A percentile compares a stretch with the other conserved stretches of the same genome.
phyloP scores from a whole-genome alignment of 2,113 vertebrate species.

The Xenotilapia longispinis region DNA sequence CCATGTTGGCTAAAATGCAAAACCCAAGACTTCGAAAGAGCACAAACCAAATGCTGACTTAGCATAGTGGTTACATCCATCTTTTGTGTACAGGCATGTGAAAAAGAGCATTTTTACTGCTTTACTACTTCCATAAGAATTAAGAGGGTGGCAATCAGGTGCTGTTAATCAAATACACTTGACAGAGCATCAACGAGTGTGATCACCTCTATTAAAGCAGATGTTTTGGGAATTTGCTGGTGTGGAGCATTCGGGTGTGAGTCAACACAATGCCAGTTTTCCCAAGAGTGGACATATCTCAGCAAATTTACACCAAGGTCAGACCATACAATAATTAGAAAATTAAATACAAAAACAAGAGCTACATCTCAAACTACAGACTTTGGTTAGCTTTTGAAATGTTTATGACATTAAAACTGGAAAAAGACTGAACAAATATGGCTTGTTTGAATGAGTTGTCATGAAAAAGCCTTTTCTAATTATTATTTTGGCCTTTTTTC shows the following conservation, averaged over 20 bases:
- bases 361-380: not conserved
- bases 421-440: not conserved
- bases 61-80: not conserved
- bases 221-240: not conserved
- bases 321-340: not conserved
- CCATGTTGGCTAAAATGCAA: not conserved
- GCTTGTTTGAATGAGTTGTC: not conserved
- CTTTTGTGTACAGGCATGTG: not conserved
- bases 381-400: not conserved
- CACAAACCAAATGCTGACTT: not conserved
- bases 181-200: not conserved
- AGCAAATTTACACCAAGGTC: not conserved
- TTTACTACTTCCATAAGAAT: not conserved
- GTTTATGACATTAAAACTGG: not conserved
- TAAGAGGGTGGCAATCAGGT: not conserved
- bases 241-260: not conserved
- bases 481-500: not conserved
- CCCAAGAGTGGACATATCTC: not conserved
- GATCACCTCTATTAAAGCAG: not conserved
- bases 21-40: not conserved
- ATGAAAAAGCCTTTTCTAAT: not conserved
- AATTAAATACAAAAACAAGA: not conserved
- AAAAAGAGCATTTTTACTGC: not conserved
- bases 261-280: not conserved
- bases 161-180: not conserved